Evolutionary conservation across 2,797 vertebrate species (phyloP).

Genomic region (Sebastes iracundus): DNA sequence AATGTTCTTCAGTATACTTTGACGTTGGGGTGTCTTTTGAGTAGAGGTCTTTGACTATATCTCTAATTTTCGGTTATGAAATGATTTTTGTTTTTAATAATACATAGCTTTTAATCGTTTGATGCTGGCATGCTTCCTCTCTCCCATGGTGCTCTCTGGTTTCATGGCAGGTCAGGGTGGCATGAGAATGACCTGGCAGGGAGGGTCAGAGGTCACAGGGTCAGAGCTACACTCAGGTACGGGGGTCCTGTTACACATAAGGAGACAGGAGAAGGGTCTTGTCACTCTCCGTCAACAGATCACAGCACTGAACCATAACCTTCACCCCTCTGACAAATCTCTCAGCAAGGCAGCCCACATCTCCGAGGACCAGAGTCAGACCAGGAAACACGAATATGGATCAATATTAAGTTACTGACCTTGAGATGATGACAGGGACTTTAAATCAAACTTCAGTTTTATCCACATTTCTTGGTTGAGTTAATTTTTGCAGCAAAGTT

Average conservation of each 20-base stretch:
- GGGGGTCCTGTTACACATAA: constrained; percentile 67
- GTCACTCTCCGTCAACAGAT: constrained; percentile 79
- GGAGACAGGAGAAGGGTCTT: constrained; percentile 75
- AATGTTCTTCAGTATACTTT: neutral
- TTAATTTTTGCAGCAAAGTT: neutral
- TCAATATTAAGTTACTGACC: constrained; percentile 62
- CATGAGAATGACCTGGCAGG: constrained; percentile 80
- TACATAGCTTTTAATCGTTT: constrained; percentile 33
- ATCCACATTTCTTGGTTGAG: neutral
- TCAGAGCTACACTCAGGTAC: constrained; percentile 64
- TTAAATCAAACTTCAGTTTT: neutral
- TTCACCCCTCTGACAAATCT: constrained; percentile 65
- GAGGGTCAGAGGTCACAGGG: constrained; percentile 69
- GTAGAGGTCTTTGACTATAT: neutral
- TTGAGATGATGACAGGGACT: constrained; percentile 25
- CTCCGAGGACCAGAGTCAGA: constrained; percentile 7
- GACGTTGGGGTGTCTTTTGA: neutral
- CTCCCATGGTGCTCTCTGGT: constrained; percentile 72
- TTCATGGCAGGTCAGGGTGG: constrained; percentile 85
- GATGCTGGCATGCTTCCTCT: constrained; percentile 55
- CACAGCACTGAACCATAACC: constrained; percentile 74
- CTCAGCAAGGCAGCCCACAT: constrained; percentile 47
- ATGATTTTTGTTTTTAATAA: neutral
- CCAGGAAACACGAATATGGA: constrained; percentile 36
- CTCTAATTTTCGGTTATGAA: neutral